These are phyloP conservation scores for Malurus leucopterus DNA, from an alignment of 2,797 vertebrate species.

Conservation along the genomic window DNA sequence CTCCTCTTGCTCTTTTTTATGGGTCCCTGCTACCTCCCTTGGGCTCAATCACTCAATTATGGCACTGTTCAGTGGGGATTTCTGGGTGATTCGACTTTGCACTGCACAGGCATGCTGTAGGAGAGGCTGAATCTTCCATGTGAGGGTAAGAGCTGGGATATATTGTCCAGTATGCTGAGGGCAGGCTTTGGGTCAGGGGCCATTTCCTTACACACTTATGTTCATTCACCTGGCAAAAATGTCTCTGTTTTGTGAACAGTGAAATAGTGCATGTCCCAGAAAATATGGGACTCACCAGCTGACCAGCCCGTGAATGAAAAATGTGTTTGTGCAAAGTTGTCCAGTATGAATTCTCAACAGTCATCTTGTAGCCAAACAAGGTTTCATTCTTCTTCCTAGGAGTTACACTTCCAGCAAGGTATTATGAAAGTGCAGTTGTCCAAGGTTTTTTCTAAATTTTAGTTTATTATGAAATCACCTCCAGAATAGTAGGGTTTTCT, in stretches of 20 bases:
- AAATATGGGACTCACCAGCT: rapidly evolving
- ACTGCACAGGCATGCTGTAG: background rate
- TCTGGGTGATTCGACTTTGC: background rate
- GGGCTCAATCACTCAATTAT: background rate
- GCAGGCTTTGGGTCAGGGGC: rapidly evolving
- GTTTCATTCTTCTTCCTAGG: background rate
- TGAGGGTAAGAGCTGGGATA: background rate
- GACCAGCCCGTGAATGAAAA: background rate
- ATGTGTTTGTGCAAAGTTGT: rapidly evolving
- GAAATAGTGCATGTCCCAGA: rapidly evolving
- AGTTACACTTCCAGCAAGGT: background rate
- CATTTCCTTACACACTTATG: background rate
- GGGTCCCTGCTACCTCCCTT: background rate
- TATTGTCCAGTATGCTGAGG: background rate
- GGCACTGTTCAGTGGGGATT: background rate
- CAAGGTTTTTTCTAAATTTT: background rate
- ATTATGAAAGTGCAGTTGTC: background rate
- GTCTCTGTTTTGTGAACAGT: background rate
- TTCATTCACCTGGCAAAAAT: background rate
- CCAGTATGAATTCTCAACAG: background rate
- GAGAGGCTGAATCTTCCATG: background rate
- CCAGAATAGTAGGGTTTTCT: background rate
- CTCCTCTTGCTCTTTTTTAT: background rate
- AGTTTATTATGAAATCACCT: background rate
- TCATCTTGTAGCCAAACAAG: background rate